Evolutionary conservation across 2,113 vertebrate species (phyloP).

Genomic region (Athene cunicularia): DNA sequence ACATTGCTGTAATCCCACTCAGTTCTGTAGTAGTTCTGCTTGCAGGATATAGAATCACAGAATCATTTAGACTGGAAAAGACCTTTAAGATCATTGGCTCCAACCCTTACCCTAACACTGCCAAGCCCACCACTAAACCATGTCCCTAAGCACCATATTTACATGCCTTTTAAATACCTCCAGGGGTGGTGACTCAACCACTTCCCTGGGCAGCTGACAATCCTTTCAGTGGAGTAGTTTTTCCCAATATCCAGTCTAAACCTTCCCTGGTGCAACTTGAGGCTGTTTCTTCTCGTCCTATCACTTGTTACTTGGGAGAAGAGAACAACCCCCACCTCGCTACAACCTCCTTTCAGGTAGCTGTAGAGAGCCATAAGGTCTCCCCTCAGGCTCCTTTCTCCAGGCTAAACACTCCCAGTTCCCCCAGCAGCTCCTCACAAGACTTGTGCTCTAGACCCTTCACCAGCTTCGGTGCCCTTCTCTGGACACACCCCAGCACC

Average conservation of each 20-base stretch:
- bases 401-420: too few relatives aligned
- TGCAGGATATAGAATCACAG: neutral
- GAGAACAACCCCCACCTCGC: too few relatives aligned
- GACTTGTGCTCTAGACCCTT: too few relatives aligned
- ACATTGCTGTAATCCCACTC: neutral
- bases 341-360: too few relatives aligned
- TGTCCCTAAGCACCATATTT: neutral
- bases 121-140: neutral
- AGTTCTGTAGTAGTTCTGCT: neutral
- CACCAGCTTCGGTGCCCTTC: too few relatives aligned
- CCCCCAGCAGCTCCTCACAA: too few relatives aligned
- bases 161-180: too few relatives aligned
- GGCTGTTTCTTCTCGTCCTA: too few relatives aligned
- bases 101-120: neutral
- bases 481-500: too few relatives aligned
- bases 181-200: neutral
- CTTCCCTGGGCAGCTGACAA: neutral
- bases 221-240: neutral
- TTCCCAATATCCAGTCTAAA: neutral
- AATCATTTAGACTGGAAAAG: neutral
- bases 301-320: too few relatives aligned
- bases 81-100: neutral
- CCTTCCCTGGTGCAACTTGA: neutral
- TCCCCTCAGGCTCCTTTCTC: too few relatives aligned
- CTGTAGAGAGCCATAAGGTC: too few relatives aligned